Base-by-base conservation (phyloP, 2,113 vertebrate genomes). In the Neogobius melanostomus region DNA sequence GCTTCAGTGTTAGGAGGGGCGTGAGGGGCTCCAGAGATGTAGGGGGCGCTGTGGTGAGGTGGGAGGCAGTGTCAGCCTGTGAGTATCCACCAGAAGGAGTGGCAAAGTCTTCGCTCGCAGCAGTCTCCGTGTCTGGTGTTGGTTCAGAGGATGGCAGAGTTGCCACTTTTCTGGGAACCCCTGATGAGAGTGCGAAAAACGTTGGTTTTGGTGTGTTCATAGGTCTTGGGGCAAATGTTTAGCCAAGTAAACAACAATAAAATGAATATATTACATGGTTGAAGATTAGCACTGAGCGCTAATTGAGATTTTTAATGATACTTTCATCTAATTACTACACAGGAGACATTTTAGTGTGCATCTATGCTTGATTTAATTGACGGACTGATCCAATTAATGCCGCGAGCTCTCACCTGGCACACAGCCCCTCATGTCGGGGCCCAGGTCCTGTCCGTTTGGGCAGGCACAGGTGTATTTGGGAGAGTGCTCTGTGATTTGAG, bases 381-480 rank as follows among this genome's bases (percentile, higher is more conserved):
- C 53, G 67, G 44, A 16, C 21, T 21, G 21, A 21, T 21, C 21
- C 53, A 68, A 71, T 67, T 70, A 72, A 5, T 10, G 11, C 17
- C 9, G 28, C 68, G 6, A 36, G 46, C 0, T 7, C 89, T 94
- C 89, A 99, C 97, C 95, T 92, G 92, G 94, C 62, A 94, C 93
- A 75, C 98, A 99, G 63, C 91, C 94, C 62, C 96, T 95, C 94
- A 95, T 97, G 74, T 98, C 95, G 0, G 94, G 94, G 15, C 95
- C 96, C 89, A 97, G 92, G 90, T 95, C 95, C 91, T 95, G 94
- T 0, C 94, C 93, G 60, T 98, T 94, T 7, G 98, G 96, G 88
- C 98, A 99, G 84, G 95, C 95, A 76, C 98, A 99, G 0, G 97
- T 98, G 77, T 97, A 98, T 85, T 96, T 97, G 68, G 95, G 95